phyloP scores from a whole-genome alignment of 2,888 invertebrate species.

The Junonia oenone region DNA sequence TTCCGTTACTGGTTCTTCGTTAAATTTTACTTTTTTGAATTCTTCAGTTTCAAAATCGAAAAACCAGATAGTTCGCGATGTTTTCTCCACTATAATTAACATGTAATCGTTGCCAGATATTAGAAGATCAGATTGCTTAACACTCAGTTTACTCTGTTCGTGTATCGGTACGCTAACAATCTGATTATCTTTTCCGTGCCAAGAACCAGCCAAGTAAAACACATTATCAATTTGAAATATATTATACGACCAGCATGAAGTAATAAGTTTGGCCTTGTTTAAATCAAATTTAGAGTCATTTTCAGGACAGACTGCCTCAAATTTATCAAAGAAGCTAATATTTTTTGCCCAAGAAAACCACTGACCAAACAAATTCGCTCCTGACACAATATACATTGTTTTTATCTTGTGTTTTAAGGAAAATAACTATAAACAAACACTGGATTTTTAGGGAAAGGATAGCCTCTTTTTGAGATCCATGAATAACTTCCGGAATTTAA shows the following conservation, averaged over 20 bases:
- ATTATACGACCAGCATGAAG: slow-evolving; percentile 65
- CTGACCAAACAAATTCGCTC: slow-evolving; percentile 66
- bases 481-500: background rate
- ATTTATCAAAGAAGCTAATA: slow-evolving; percentile 38
- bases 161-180: slow-evolving; percentile 43
- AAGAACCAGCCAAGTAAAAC: slow-evolving; percentile 54
- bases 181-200: slow-evolving; percentile 44
- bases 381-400: slow-evolving; percentile 47
- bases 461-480: background rate
- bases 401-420: background rate
- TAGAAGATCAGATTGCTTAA: slow-evolving; percentile 30
- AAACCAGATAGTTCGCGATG: slow-evolving; percentile 42
- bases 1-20: slow-evolving; percentile 40
- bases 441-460: background rate
- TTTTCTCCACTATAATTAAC: slow-evolving; percentile 42
- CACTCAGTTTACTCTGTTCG: slow-evolving; percentile 32
- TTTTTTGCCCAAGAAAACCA: slow-evolving; percentile 45
- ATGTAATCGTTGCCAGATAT: slow-evolving; percentile 57
- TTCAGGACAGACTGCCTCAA: slow-evolving; percentile 34
- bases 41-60: slow-evolving; percentile 42
- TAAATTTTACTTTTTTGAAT: slow-evolving; percentile 41
- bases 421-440: background rate
- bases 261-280: slow-evolving; percentile 36
- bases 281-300: slow-evolving; percentile 31
- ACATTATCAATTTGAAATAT: slow-evolving; percentile 43